Percentiles rank a stretch among this genome's conserved stretches.
These are phyloP conservation scores for Eledona agricola DNA, from an alignment of 2,888 invertebrate species.

Conservation along the genomic window DNA sequence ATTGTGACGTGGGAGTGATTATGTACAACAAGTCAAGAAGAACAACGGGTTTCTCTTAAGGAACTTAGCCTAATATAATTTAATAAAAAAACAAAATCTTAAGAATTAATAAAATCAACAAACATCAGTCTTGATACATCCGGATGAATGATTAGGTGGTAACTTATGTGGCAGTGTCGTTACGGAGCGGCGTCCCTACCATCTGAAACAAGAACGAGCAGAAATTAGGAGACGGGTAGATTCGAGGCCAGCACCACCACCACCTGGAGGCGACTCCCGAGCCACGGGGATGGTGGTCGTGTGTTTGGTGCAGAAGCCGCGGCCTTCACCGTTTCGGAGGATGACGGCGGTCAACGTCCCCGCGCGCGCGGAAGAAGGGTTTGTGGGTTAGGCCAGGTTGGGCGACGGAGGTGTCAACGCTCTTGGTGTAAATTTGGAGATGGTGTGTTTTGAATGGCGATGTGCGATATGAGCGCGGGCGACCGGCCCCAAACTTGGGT, in stretches of 20 bases:
- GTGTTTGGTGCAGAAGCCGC: conserved; percentile 12
- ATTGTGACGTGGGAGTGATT: conserved; percentile 22
- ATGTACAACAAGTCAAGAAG: conserved; percentile 46
- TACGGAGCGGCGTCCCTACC: conserved; percentile 42
- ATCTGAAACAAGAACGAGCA: conserved; percentile 55
- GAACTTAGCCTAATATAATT: conserved; percentile 63
- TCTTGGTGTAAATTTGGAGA: conserved; percentile 56
- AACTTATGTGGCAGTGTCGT: conserved; percentile 62
- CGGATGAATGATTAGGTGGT: conserved; percentile 59
- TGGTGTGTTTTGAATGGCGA: conserved; percentile 52
- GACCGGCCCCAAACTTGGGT: conserved; percentile 53
- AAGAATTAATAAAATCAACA: conserved; percentile 61
- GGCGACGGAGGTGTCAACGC: conserved; percentile 54
- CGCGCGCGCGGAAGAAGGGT: conserved; percentile 43
- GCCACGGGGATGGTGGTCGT: too few relatives aligned
- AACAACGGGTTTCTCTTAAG: conserved; percentile 48
- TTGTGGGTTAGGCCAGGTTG: conserved; percentile 50
- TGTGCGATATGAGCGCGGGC: conserved; percentile 52
- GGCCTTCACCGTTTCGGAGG: conserved; percentile 8
- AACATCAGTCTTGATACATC: conserved; percentile 63
- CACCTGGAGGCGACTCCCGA: too few relatives aligned
- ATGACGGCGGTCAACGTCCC: conserved; percentile 45
- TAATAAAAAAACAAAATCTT: conserved; percentile 60
- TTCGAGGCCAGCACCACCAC: too few relatives aligned
- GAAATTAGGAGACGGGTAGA: too few relatives aligned